phyloP scores from a whole-genome alignment of 2,797 vertebrate genomes.

The Furcifer pardalis region DNA sequence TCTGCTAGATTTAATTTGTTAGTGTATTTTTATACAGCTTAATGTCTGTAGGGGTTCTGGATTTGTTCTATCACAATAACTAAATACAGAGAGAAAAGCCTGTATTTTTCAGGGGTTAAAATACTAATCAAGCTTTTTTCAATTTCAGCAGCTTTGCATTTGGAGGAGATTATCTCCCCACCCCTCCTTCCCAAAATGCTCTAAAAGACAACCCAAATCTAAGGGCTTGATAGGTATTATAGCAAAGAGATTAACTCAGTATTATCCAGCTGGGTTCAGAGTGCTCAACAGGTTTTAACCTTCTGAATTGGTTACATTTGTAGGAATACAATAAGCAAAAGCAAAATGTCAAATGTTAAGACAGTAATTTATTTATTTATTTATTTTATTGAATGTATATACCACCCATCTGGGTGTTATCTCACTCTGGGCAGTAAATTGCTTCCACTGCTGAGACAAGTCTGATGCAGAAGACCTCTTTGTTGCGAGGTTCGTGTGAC shows the following conservation, averaged over 20 bases:
- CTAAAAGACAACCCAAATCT: conserved; percentile 60
- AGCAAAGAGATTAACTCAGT: conserved; percentile 65
- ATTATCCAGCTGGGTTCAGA: conserved; percentile 63
- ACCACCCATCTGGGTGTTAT: no score
- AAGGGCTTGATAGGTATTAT: conserved; percentile 58
- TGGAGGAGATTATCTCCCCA: conserved; percentile 53
- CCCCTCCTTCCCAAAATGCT: conserved; percentile 25
- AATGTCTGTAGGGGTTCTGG: conserved; percentile 9
- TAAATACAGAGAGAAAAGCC: conserved; percentile 3
- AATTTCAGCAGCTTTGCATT: conserved; percentile 32
- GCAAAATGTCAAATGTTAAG: conserved; percentile 36
- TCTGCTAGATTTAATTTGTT: conserved; percentile 21
- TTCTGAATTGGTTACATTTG: conserved; percentile 56
- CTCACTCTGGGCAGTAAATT: no score
- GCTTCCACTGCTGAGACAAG: conserved; percentile 17
- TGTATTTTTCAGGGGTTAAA: not conserved
- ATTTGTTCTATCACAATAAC: conserved; percentile 36
- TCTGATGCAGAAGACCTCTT: not conserved
- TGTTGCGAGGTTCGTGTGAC: not conserved
- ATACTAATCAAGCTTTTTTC: conserved; percentile 27
- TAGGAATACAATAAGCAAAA: conserved; percentile 46
- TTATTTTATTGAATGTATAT: no score
- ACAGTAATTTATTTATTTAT: no score
- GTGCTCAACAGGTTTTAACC: conserved; percentile 64
- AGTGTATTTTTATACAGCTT: conserved; percentile 19